Conservation (phyloP, 2,797 vertebrate genomes). For the Pteropus rufus region DNA sequence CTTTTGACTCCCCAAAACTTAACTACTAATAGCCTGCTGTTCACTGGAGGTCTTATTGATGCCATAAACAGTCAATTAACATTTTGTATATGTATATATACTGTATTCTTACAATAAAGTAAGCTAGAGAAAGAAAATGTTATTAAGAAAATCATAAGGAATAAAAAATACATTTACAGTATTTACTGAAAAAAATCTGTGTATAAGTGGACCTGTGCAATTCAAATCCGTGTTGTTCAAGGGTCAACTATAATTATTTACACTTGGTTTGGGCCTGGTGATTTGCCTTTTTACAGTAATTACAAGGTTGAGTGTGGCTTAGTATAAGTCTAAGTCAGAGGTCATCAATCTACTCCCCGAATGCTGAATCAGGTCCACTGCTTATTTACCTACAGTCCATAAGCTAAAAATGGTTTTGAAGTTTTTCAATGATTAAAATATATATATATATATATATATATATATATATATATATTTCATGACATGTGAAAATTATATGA, state of each 20-base stretch:
- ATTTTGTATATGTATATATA: neutral
- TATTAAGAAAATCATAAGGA: neutral
- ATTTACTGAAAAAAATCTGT: neutral
- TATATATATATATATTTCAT: neutral
- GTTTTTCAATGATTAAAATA: neutral
- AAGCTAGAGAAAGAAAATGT: neutral
- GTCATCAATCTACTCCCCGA: neutral
- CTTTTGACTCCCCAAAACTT: neutral
- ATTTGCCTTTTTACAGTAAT: neutral
- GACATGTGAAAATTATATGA: neutral
- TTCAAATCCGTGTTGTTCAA: neutral
- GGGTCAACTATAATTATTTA: neutral
- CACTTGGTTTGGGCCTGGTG: neutral
- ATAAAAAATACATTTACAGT: neutral
- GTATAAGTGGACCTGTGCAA: neutral
- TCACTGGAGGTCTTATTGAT: neutral
- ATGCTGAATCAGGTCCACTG: neutral
- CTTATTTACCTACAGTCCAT: neutral
- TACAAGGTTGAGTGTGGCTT: neutral
- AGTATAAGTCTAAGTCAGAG: neutral
- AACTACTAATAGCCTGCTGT: neutral
- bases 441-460: too few species aligned
- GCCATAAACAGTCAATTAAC: neutral
- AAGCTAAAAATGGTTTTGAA: neutral
- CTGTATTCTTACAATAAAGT: neutral